A percentile compares a stretch with the other conserved stretches of the same genome.
phyloP scores from a whole-genome alignment of 2,888 invertebrate genomes.

The Hypselothyrea guttata region DNA sequence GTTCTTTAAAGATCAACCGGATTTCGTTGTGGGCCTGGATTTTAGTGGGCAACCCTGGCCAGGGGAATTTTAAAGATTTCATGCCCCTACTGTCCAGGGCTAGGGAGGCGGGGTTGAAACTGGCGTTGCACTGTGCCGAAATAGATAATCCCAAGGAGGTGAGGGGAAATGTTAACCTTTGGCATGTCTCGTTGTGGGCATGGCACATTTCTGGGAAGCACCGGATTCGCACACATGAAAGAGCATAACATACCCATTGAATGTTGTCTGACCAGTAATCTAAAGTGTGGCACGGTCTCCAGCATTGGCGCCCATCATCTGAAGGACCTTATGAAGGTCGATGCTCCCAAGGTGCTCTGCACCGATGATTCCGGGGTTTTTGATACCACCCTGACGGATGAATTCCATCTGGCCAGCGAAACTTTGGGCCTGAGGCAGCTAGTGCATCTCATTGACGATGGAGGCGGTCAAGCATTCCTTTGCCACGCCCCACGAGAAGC shows the following conservation, averaged over 20 bases:
- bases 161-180: slow-evolving; percentile 85
- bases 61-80: slow-evolving; percentile 85
- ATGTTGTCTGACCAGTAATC: slow-evolving; percentile 92
- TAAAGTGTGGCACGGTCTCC: slow-evolving; percentile 87
- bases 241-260: slow-evolving; percentile 84
- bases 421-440: slow-evolving; percentile 85
- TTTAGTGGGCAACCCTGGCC: slow-evolving; percentile 89
- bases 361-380: slow-evolving; percentile 96
- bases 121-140: slow-evolving; percentile 92
- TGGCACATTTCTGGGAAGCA: slow-evolving; percentile 86
- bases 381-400: slow-evolving; percentile 88
- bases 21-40: slow-evolving; percentile 89
- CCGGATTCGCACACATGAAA: slow-evolving; percentile 59
- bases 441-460: slow-evolving; percentile 84
- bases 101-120: slow-evolving; percentile 85
- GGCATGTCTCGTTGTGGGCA: slow-evolving; percentile 92
- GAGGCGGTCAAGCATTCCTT: slow-evolving; percentile 81
- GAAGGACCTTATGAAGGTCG: slow-evolving; percentile 84
- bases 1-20: slow-evolving; percentile 84
- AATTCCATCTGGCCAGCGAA: slow-evolving; percentile 86
- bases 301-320: slow-evolving; percentile 89
- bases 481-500: slow-evolving; percentile 41
- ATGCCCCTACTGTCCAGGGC: slow-evolving; percentile 85
- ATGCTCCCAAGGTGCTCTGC: slow-evolving; percentile 87
- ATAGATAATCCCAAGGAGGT: slow-evolving; percentile 87